Conservation (phyloP, 2,888 invertebrate genomes). For the Heliothis peltigera region DNA sequence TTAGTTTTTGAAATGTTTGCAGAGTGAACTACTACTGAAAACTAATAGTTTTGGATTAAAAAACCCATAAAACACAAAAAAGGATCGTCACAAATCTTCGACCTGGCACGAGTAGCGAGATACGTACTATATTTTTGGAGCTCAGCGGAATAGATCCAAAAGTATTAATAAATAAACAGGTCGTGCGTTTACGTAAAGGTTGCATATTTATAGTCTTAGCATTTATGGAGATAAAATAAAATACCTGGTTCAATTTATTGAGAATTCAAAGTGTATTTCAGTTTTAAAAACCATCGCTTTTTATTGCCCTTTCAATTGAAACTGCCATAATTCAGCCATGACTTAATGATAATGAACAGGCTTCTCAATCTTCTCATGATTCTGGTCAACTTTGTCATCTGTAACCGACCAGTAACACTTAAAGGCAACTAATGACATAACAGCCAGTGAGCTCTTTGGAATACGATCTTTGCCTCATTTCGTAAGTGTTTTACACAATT, state of each 20-base stretch:
- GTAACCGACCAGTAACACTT: constrained; percentile 40
- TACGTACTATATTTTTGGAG: neutral
- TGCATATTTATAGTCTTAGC: neutral
- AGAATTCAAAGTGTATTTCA: neutral
- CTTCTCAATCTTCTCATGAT: constrained; percentile 39
- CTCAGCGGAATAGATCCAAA: neutral
- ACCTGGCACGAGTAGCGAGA: neutral
- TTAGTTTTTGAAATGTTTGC: neutral
- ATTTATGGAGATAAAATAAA: neutral
- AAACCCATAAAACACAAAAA: too few species aligned
- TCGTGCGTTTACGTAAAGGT: neutral
- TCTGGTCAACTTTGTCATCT: constrained; percentile 34
- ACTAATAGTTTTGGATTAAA: too few species aligned
- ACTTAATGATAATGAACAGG: constrained; percentile 34
- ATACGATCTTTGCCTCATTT: constrained; percentile 43
- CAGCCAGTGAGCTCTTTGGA: constrained; percentile 44
- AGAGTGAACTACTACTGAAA: too few species aligned
- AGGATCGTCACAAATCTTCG: neutral
- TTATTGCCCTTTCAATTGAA: constrained; percentile 32
- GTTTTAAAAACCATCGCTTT: constrained; percentile 8
- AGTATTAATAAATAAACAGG: neutral
- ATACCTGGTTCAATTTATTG: neutral
- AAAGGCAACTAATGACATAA: constrained; percentile 53
- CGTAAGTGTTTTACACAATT: constrained; percentile 49
- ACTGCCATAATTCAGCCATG: constrained; percentile 12